phyloP scores from a whole-genome alignment of 37 sponge, comb jelly and placozoan species.

The Eunapius fragilis region DNA sequence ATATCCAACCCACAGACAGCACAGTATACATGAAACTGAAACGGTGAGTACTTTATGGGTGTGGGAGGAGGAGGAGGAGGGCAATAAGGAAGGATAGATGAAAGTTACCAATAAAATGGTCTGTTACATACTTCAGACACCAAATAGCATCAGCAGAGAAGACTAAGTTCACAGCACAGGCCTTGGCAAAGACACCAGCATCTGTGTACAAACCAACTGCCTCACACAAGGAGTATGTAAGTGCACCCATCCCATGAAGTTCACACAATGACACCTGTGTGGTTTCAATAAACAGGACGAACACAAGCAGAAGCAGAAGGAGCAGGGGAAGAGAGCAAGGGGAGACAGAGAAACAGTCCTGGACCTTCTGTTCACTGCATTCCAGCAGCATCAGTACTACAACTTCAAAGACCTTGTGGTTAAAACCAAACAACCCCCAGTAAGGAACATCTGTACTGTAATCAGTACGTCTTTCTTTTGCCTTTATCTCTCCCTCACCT shows the following conservation, averaged over 20 bases:
- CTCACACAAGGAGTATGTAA: constrained; percentile 45
- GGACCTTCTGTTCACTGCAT: constrained; percentile 87
- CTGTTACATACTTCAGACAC: constrained; percentile 50
- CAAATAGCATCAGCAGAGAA: constrained; percentile 73
- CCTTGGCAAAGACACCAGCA: constrained; percentile 42
- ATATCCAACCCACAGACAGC: constrained; percentile 71
- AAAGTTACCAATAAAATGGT: neutral
- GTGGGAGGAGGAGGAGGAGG: too few species aligned
- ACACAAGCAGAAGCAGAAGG: constrained; percentile 66
- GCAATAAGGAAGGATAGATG: neutral
- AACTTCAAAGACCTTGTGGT: constrained; percentile 83
- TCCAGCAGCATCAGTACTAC: constrained; percentile 90
- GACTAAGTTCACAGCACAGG: constrained; percentile 62
- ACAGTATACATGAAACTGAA: constrained; percentile 83
- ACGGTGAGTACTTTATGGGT: constrained; percentile 36
- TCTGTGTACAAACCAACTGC: constrained; percentile 39
- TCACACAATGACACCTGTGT: neutral
- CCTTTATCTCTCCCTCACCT: too few species aligned
- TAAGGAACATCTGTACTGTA: constrained; percentile 22
- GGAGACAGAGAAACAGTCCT: constrained; percentile 76
- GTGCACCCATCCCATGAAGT: neutral
- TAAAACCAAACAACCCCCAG: constrained; percentile 92
- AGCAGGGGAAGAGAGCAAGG: constrained; percentile 77
- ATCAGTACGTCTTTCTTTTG: neutral
- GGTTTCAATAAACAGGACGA: constrained; percentile 10